Evolutionary conservation across 30 jellyfish, hydroid and myxozoan genomes (phyloP), one percentile per base, ranked within the genome.

Genomic region (Hydractinia echinata): DNA sequence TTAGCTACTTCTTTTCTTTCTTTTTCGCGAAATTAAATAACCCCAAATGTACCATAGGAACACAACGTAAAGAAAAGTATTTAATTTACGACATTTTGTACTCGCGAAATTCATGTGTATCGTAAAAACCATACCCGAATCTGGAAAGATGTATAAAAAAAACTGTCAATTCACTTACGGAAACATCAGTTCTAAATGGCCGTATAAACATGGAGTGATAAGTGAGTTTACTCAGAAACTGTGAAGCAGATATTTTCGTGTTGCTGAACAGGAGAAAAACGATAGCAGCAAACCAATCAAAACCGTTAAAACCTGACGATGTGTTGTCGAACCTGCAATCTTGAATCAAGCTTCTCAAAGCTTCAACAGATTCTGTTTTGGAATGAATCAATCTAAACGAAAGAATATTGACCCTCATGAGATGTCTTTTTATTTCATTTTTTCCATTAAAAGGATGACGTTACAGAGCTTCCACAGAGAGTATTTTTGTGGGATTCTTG

Each of bases 241-340:
- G 70, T 88, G 86, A 85, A 5, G 89, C 67, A 30, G 72, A 53
- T 56, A 71, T 90, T 4, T 62, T 66, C 48, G 86, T 81, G 15
- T 95, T 95, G 53, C 81, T 82, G 83, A 85, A 80, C 49, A 91
- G 54, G 30, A 91, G 79, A 67, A 61, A 91, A 0, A 91, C 66
- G 10, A 88, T 74, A 76, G 89, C 70, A 48, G 82, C 61, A 69
- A 85, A 86, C 97, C 97, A 91, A 62, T 91, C 97, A 81, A 91
- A 91, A 5, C 95, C 97, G 6, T 64, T 64, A 7, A 64, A 13
- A 6, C 5, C 9, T 44, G 19, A 44, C 10, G 51, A n/a, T 64
- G 19, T 7, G 4, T 7, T n/a, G 19, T 44, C 39, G 51, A 13
- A 44, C 8, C 18, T 7, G 6, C 0, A 44, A 51, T 64, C 39